Evolutionary conservation across 2,113 vertebrate genomes (phyloP).

Genomic region (Mormoops blainvillei): DNA sequence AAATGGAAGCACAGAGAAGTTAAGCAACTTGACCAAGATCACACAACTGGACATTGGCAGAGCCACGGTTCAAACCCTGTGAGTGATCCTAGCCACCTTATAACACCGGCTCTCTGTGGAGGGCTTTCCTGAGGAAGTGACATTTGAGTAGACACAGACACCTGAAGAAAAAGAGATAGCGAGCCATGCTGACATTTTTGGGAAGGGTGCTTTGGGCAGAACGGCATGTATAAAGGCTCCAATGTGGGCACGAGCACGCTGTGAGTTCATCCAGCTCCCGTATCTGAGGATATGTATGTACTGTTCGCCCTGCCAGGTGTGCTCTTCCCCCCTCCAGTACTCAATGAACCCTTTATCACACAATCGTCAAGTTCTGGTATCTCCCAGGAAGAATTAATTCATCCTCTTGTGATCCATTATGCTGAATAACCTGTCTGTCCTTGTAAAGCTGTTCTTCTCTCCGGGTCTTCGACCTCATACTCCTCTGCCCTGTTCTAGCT

Average conservation of each 20-base stretch:
- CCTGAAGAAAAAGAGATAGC: not conserved
- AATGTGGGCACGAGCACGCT: not conserved
- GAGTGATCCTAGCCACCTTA: not conserved
- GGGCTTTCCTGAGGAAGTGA: not conserved
- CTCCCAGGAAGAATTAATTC: not conserved
- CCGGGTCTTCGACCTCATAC: not conserved
- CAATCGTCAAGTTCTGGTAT: not conserved
- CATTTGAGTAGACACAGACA: not conserved
- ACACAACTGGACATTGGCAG: not conserved
- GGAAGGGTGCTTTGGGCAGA: not conserved
- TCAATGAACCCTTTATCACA: not conserved
- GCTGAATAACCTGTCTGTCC: not conserved
- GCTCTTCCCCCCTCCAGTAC: not conserved
- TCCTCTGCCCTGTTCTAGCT: not conserved
- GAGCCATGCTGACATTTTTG: not conserved
- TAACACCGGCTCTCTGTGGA: not conserved
- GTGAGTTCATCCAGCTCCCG: not conserved
- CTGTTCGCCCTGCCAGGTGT: not conserved
- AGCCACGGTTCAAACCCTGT: not conserved
- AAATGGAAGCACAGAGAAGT: not conserved
- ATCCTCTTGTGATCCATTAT: not conserved
- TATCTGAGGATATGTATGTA: not conserved
- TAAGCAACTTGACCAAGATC: not conserved
- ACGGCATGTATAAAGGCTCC: not conserved
- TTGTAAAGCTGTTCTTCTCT: conserved; percentile 26